Base-by-base conservation (phyloP, 2,888 invertebrate genomes). In the Calephelis perditalis region DNA sequence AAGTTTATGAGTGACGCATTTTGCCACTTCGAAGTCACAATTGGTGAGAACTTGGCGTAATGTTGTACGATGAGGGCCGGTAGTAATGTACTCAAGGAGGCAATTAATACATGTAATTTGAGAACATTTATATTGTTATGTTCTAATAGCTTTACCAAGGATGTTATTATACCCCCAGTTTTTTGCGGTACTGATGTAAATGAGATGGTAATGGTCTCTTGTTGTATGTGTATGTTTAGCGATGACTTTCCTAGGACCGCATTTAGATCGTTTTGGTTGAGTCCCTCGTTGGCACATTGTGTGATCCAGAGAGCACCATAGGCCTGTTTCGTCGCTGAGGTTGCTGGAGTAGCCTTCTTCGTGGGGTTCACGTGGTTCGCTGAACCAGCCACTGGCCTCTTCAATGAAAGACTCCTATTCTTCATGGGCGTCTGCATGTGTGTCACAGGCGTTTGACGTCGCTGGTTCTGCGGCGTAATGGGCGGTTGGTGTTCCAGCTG, bases 141-240 rank as follows among this genome's bases (percentile, higher is more conserved):
- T 11, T 64, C 61, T 43, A 43, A 66, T 66, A 64, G 56, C 56
- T 40, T 63, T 56, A n/a, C 66, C 66, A 60, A 64, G 61, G 56
- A 58, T 60, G 11, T 46, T 58, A 55, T 66, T 63, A 60, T 59
- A 43, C n/a, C 60, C 64, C 60, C 62, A 62, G 62, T 60, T 62
- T 65, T 61, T 62, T 58, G 60, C 60, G n/a, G 59, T 65, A 47
- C 35, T 52, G 56, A 65, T 62, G 7, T 55, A 62, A 60, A 61
- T 57, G 56, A 63, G 56, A 58, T 63, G 63, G 9, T 60, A 55
- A 58, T 60, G 63, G n/a, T 40, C 10, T 44, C 57, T 26, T 44
- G 12, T 43, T 26, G 62, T 59, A 12, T 12, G 36, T 7, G 60
- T 58, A 57, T 63, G 63, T 5, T 58, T 45, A 63, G 56, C 56